Evolutionary conservation across 1,140 invertebrate species (phyloP), one percentile per base, ranked within the genome.

Genomic region (Lycorma delicatula): DNA sequence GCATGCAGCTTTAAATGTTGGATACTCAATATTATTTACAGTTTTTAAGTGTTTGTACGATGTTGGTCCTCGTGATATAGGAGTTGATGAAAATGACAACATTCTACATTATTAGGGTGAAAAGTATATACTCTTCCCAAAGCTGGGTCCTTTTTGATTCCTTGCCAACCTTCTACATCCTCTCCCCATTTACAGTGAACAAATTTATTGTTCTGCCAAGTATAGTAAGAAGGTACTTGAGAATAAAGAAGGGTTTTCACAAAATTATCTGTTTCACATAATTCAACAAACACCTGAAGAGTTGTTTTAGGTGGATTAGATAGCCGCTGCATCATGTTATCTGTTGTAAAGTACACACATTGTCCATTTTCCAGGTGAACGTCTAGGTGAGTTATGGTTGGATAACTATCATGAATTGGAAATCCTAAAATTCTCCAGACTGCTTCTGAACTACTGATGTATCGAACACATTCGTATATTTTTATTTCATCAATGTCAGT

Each of bases 401-500:
- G 72, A 57, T 68, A 60, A 25, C 66, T 47, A 47, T 71, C 64
- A 51, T 72, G 68, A 34, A 74, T 66, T 28, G 59, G 60, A 52
- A 69, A 71, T 50, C 60, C 53, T 3, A 70, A 66, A 28, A 77
- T 70, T 27, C 66, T 57, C 69, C 70, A 75, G 54, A 65, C 62
- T 44, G 71, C 74, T 70, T 77, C 71, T 54, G 60, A 63, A 54
- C 64, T 62, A 48, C 68, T 71, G n/a, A 76, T 66, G 66, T 75
- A 75, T 23, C 72, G 60, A 34, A 68, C 71, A 46, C 68, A 57
- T 63, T 75, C 67, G 60, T 64, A 74, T 34, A 59, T 57, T 26
- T 58, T 58, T 0, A 70, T 59, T 64, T 72, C 67, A 60, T 66
- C 61, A 5, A 27, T 46, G 7, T 22, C 16, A 46, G 20, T 23